Base-by-base conservation (phyloP, 2,113 vertebrate genomes). In the Phaethornis superciliosus region DNA sequence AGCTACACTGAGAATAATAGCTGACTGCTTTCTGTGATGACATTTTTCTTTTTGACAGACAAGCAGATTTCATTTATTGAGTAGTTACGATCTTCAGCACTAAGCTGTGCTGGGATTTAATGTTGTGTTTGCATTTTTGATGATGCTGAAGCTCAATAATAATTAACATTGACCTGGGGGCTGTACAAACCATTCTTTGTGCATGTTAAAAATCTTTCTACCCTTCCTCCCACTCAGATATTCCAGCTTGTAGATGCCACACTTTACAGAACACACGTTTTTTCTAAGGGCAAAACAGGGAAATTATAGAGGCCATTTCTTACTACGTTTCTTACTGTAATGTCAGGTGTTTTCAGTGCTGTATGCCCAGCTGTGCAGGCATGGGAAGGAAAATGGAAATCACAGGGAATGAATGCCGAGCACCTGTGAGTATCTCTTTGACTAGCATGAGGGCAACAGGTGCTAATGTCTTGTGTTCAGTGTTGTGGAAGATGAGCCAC, bases 1-100 rank as follows among this genome's bases (percentile, higher is more conserved):
- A 76, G 63, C 76, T 88, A 54, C 40, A 44, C 54, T 28, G 68
- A 90, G 44, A 85, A 40, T 75, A 91, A 83, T 26, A 90, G 76
- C 76, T 46, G 76, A n/a, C 69, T 91, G 82, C 65, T 88, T 81
- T 90, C 68, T 78, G 72, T 81, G 58, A 75, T 88, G 85, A 47
- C 44, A 79, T 90, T 94, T 95, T 91, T 89, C 85, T 93, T 95
- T 82, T 75, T 93, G 91, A 91, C 69, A 94, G 82, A 95, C 58
- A 93, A 91, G 74, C n/a, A 69, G 82, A 78, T 90, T 95, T 93
- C 65, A 62, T 93, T 95, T 92, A 51, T n/a, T 90, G 65, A 91
- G 83, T 60, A 85, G 56, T 91, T 95, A 75, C 1, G 5, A 62
- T 84, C 65, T 95, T 93, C 44, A 90, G 54, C 64, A 30, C 27